Evolutionary conservation across 53 echinoderm and acorn worm genomes (phyloP), one percentile per base, ranked within the genome.

Genomic region (Stichopus horrens): DNA sequence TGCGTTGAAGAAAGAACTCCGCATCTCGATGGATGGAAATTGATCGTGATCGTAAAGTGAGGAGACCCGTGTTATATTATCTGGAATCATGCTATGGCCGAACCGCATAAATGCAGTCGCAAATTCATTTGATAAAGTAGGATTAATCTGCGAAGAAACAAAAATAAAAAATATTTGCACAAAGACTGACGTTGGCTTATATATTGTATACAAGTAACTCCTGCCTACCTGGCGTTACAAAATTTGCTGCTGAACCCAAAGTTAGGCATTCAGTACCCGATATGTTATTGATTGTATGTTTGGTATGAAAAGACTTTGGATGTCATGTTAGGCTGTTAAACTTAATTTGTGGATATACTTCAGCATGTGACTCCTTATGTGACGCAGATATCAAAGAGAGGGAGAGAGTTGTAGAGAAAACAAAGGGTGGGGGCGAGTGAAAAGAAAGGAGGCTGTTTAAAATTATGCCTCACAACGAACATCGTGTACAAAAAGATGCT

Each of bases 1-100:
- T 5, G 94, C 94, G 74, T 94, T 94, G 88, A 94, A 94, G 89
- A 89, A 94, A 2, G 89, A 76, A 9, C 84, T 71, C 5, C 82
- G 68, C 58, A 91, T 58, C 59, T 59, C 23, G 21, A 83, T 83
- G 54, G 51, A 54, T 13, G 90, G 77, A 56, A 92, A 54, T 11
- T 88, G 51, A 7, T 86, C 76, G 37, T 67, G 63, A 9, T 83
- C 58, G 20, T 54, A 67, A 19, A 89, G n/a, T 14, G 21, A 52
- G 19, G 89, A 74, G 4, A 93, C 74, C 9, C 90, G 83, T 20
- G 57, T 11, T 16, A 93, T 68, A 21, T 73, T 74, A 5, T 89
- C 76, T 5, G 94, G 94, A 52, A 93, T 79, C 58, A 86, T 68
- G 59, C 82, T 90, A 58, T 94, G 94, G 21, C 94, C 94, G 51